phyloP scores from a whole-genome alignment of 1,140 invertebrate species.

The Drosophila sturtevanti region DNA sequence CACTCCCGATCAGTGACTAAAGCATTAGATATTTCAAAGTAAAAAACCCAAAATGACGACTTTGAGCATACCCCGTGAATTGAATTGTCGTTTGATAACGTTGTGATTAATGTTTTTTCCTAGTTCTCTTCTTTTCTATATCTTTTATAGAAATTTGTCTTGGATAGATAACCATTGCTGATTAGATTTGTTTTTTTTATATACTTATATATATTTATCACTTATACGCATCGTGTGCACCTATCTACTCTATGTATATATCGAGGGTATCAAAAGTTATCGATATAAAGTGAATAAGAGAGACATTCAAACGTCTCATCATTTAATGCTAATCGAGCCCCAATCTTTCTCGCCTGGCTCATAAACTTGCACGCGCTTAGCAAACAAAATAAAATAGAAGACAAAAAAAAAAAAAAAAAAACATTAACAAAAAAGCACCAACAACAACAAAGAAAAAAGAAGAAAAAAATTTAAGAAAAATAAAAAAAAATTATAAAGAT shows the following conservation, averaged over 20 bases:
- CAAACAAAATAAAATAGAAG: neutral
- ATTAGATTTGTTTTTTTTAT: no score
- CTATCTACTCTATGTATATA: neutral
- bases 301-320: neutral
- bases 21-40: neutral
- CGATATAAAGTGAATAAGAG: neutral
- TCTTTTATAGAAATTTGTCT: no score
- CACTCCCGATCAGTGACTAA: no score
- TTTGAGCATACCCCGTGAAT: no score
- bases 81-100: no score
- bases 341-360: slow-evolving; percentile 6
- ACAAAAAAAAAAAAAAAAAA: neutral
- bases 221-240: neutral
- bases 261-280: neutral
- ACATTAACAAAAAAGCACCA: neutral
- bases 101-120: no score
- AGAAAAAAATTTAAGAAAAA: neutral
- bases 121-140: no score
- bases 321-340: slow-evolving; percentile 2
- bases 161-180: no score
- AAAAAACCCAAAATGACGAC: neutral
- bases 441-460: neutral
- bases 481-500: no score
- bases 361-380: slow-evolving; percentile 6
- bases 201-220: no score